phyloP scores from a whole-genome alignment of 1,140 invertebrate species.

The Trachymyrmex cornetzi region DNA sequence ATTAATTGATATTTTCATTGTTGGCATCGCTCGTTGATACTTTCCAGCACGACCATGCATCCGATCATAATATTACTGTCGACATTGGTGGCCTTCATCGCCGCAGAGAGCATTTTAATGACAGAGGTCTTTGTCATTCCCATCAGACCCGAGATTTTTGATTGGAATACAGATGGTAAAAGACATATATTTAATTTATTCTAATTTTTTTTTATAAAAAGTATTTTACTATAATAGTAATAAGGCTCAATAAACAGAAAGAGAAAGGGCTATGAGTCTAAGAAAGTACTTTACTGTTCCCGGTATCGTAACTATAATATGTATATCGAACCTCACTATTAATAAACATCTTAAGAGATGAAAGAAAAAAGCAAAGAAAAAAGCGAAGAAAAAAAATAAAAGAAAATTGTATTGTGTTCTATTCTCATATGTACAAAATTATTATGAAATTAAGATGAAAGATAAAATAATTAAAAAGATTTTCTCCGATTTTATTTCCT shows the following conservation, averaged over 20 bases:
- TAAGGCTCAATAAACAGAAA: too few species aligned
- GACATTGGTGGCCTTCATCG: slow-evolving; percentile 63
- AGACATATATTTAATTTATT: background rate
- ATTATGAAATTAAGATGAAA: background rate
- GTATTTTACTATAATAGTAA: too few species aligned
- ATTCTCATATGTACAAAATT: background rate
- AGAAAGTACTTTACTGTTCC: background rate
- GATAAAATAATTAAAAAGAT: background rate
- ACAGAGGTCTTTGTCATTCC: slow-evolving; percentile 87
- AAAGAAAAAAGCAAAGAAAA: background rate
- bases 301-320: background rate
- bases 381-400: background rate
- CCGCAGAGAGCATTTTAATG: slow-evolving; percentile 83
- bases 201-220: background rate
- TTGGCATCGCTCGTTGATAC: slow-evolving; percentile 31
- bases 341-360: background rate
- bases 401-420: background rate
- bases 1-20: slow-evolving; percentile 36
- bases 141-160: slow-evolving; percentile 85
- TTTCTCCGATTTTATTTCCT: background rate
- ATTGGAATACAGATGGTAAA: slow-evolving; percentile 86
- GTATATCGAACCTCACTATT: background rate
- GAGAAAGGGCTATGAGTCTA: too few species aligned
- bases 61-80: slow-evolving; percentile 58
- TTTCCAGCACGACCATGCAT: slow-evolving; percentile 66